Evolutionary conservation across 2,888 invertebrate genomes (phyloP).

Genomic region (Cataglyphis livida): DNA sequence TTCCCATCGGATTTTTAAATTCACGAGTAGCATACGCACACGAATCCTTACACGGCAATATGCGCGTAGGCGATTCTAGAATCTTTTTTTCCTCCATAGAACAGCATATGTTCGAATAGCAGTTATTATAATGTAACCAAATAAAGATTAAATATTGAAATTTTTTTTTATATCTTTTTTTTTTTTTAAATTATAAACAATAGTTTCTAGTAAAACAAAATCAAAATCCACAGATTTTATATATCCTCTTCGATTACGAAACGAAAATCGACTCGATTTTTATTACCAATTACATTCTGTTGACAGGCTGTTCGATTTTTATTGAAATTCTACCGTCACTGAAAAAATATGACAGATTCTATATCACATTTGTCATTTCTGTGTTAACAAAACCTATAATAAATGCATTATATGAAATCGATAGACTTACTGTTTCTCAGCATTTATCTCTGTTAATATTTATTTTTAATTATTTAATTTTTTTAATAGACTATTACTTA

Average conservation of each 20-base stretch:
- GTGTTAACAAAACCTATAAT: not conserved
- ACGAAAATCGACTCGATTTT: not conserved
- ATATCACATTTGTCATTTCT: not conserved
- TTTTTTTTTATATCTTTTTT: not conserved
- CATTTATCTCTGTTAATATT: not conserved
- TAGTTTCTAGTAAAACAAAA: not conserved
- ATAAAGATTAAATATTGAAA: not conserved
- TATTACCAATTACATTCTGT: not conserved
- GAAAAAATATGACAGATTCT: not conserved
- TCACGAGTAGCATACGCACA: not conserved
- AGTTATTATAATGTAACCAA: not conserved
- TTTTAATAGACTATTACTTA: not conserved
- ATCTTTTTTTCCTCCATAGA: not conserved
- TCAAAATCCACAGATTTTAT: not conserved
- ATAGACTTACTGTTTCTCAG: not conserved
- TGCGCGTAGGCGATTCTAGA: not conserved
- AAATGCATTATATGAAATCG: not conserved
- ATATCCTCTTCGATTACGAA: not conserved
- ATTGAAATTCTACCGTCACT: not conserved
- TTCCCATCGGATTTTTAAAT: conserved; percentile 45
- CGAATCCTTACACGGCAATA: not conserved
- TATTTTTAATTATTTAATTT: not conserved
- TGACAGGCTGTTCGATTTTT: not conserved
- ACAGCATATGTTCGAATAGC: not conserved
- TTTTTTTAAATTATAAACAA: not conserved